Evolutionary conservation across 2,888 invertebrate species (phyloP).

Genomic region (Oxyteleia sp.): DNA sequence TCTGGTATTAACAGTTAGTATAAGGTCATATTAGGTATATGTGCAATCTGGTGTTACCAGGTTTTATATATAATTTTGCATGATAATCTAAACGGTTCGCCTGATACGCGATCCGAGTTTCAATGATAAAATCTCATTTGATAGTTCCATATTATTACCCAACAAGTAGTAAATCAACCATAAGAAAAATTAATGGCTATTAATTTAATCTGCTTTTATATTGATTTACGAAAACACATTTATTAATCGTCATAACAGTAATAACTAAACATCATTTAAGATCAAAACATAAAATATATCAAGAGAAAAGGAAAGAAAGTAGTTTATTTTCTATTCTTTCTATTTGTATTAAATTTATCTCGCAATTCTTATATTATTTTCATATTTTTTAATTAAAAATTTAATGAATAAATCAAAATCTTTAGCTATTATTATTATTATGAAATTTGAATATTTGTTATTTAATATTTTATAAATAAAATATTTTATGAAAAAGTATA

Average conservation of each 20-base stretch:
- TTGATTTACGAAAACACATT: slow-evolving; percentile 9
- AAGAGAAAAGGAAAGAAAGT: no score
- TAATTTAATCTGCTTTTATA: slow-evolving; percentile 23
- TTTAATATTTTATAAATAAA: no score
- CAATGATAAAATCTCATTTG: slow-evolving; percentile 26
- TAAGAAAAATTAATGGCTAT: background rate
- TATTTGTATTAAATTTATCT: no score
- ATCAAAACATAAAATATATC: background rate
- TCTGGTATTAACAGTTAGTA: no score
- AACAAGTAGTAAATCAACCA: background rate
- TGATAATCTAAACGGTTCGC: slow-evolving; percentile 21
- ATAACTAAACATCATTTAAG: background rate
- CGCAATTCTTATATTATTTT: no score
- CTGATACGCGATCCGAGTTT: background rate
- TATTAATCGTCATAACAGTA: slow-evolving; percentile 15
- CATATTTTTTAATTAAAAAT: no score
- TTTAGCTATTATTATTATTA: no score
- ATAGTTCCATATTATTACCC: slow-evolving; percentile 12
- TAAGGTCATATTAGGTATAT: no score
- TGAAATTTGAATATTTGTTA: no score
- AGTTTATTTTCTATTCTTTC: no score
- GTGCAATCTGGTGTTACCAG: slow-evolving; percentile 19
- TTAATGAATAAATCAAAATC: no score
- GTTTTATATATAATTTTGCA: slow-evolving; percentile 18
- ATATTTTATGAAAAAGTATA: no score